A percentile compares a stretch with the other conserved stretches of the same genome.
Evolutionary conservation across 2,888 invertebrate species (phyloP).

Genomic region (Ephialtes manifestator): DNA sequence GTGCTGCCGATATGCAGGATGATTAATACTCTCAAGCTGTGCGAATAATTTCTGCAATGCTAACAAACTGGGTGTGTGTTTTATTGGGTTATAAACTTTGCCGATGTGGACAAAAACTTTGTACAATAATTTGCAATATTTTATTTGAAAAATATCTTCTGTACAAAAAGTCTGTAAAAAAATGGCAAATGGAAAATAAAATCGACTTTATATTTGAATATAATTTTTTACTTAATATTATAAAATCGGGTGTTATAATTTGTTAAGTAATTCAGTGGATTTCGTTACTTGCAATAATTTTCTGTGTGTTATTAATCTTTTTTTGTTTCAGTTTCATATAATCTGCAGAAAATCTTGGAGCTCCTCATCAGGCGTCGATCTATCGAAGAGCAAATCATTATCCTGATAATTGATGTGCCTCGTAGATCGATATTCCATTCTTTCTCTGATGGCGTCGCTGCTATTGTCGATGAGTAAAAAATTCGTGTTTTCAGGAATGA

Average conservation of each 20-base stretch:
- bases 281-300: neutral
- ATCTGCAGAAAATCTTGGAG: conserved; percentile 65
- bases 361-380: conserved; percentile 59
- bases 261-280: neutral
- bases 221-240: neutral
- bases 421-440: conserved; percentile 49
- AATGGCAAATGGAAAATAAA: too few species aligned
- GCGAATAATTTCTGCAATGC: neutral
- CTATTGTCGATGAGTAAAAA: conserved; percentile 42
- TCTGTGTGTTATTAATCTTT: neutral
- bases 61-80: neutral
- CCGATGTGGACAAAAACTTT: neutral
- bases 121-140: neutral
- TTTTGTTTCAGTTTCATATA: conserved; percentile 32
- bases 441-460: conserved; percentile 32
- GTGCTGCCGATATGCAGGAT: neutral
- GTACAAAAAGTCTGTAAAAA: too few species aligned
- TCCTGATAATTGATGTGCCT: conserved; percentile 57
- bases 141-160: too few species aligned
- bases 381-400: conserved; percentile 55
- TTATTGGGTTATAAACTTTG: neutral
- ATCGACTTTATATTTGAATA: neutral
- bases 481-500: conserved; percentile 76
- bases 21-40: neutral
- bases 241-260: neutral